Base-by-base conservation (phyloP, 2,797 vertebrate species). In the Acanthopagrus latus region DNA sequence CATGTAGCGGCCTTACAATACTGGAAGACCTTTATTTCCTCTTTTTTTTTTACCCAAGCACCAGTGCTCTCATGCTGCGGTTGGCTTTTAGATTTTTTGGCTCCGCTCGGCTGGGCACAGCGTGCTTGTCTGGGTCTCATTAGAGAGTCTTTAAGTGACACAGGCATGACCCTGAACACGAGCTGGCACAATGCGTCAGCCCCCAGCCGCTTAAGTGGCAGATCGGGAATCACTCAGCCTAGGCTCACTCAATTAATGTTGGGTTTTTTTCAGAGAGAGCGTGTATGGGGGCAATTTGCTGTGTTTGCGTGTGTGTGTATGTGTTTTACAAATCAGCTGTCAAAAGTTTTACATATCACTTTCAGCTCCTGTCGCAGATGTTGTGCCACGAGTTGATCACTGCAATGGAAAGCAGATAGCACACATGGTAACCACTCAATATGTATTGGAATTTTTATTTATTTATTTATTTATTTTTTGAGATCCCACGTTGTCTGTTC, bases 61-160 rank as follows among this genome's bases (percentile, higher is more conserved):
- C 65, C 64, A 54, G 23, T 29, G 47, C 64, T 75, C 17, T 59
- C 58, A 33, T 51, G 71, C 76, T 78, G 75, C 12, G 71, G 76
- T 70, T 71, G 66, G 67, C 79, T 84, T 79, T 87, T 74, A 71
- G 55, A 76, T 75, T 74, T 85, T 84, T 71, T 10, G 1, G 65
- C 78, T 65, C 29, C 0, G 65, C 76, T 90, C 52, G 2, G 48
- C 85, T 73, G 78, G 80, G 60, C 82, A 73, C 88, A 76, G 73
- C 10, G 21, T 70, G 67, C 66, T 82, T 88, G 88, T 88, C 86
- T 86, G 83, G 73, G 75, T 90, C 88, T 93, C 89, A 93, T 93
- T 93, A 92, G 86, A 84, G 85, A 90, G 65, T 82, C 78, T 86
- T 83, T 70, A 87, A 77, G 81, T 90, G 91, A 90, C 88, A 90